Evolutionary conservation across 2,113 vertebrate species (phyloP).

Genomic region (Arenaria interpres): DNA sequence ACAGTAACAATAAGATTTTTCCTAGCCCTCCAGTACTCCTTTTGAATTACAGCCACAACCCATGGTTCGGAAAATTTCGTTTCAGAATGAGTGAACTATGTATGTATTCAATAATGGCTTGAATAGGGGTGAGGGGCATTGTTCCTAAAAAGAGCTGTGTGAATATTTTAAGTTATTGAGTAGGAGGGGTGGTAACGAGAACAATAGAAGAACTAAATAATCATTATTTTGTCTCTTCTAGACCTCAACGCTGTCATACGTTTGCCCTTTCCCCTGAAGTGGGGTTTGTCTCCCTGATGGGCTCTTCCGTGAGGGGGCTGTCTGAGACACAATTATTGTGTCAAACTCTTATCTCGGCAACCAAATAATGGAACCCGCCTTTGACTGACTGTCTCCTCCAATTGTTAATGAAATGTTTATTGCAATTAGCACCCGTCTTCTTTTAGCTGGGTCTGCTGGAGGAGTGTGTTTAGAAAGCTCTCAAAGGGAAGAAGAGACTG

Average conservation of each 20-base stretch:
- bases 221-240: constrained; percentile 37
- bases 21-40: neutral
- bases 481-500: neutral
- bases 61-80: constrained; percentile 27
- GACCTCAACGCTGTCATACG: neutral
- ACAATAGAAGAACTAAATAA: constrained; percentile 14
- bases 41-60: neutral
- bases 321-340: constrained; percentile 28
- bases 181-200: neutral
- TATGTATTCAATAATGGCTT: neutral
- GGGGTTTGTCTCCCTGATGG: neutral
- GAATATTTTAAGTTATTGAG: constrained; percentile 41
- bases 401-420: neutral
- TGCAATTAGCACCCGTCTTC: neutral
- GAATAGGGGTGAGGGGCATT: neutral
- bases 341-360: constrained; percentile 13
- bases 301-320: neutral
- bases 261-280: neutral
- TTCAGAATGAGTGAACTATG: neutral
- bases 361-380: neutral
- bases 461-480: neutral
- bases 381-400: neutral
- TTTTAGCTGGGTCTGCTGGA: neutral
- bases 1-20: neutral
- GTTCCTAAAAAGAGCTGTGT: constrained; percentile 18